Percentiles rank a stretch among this genome's conserved stretches.
These are phyloP conservation scores for Dendropsophus ebraccatus DNA, from an alignment of 2,113 vertebrate species.

Conservation along the genomic window DNA sequence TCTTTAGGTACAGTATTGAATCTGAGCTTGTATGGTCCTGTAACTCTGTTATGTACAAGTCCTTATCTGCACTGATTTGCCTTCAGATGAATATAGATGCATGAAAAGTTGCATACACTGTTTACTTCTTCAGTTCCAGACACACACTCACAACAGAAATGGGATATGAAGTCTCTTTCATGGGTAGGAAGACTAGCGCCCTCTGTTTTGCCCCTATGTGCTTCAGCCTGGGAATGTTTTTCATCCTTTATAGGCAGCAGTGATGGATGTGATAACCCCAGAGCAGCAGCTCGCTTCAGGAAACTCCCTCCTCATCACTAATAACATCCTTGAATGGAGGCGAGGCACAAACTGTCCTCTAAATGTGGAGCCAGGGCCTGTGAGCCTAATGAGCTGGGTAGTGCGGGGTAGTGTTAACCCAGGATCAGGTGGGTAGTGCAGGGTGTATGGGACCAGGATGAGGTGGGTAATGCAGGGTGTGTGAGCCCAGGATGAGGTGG, in stretches of 20 bases:
- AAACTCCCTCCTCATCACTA: conserved; percentile 23
- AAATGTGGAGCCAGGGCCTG: neutral
- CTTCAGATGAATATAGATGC: too few species aligned
- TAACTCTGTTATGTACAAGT: too few species aligned
- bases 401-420: conserved; percentile 2
- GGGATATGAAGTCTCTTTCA: too few species aligned
- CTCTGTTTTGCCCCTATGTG: too few species aligned
- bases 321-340: conserved; percentile 12
- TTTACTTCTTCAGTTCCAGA: too few species aligned
- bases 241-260: neutral
- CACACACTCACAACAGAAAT: too few species aligned
- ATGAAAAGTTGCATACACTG: too few species aligned
- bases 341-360: conserved; percentile 33
- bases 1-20: too few species aligned
- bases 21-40: too few species aligned
- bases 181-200: too few species aligned
- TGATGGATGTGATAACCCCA: conserved; percentile 25
- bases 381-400: neutral
- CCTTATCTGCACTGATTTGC: too few species aligned
- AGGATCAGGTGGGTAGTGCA: neutral
- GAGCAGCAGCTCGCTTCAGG: neutral
- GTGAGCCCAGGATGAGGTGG: conserved; percentile 14
- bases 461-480: neutral
- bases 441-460: conserved; percentile 15
- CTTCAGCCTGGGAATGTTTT: neutral